Base-by-base conservation (phyloP, 2,113 vertebrate genomes). In the Rhinolophus ferrumequinum region DNA sequence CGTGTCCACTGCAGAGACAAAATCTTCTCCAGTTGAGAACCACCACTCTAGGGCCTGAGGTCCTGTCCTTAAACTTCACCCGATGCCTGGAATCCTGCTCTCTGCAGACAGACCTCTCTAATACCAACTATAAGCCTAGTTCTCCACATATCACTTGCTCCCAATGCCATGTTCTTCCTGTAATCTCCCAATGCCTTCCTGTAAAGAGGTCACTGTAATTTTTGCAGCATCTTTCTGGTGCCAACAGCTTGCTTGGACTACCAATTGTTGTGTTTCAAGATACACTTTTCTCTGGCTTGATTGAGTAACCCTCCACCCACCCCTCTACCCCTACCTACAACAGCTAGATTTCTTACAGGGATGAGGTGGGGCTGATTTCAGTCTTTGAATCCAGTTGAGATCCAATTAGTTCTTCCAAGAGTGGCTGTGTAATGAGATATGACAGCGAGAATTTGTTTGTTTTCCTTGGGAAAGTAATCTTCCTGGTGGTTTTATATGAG, bases 391-490 rank as follows among this genome's bases (percentile, higher is more conserved):
- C 41, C 50, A 77, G n/a, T 64, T 10, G 12, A 67, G 28, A 93
- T 56, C 60, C 54, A 77, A 69, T 81, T 47, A 50, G 67, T 50
- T 93, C 79, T 75, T 58, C 66, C 9, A 66, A 86, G 62, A 91
- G 56, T 41, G 60, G 12, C 54, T 52, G 12, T 90, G 70, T 50
- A 64, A 14, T 8, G 44, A 89, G 56, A 83, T 26, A 18, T 6
- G 54, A 58, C 28, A 28, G 35, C n/a, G 38, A 92, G 73, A 81
- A 58, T 50, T 3, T 96, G 81, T 93, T 90, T 96, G 60, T 93
- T 97, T 97, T 96, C 70, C 81, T 62, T 72, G 73, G 64, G 80
- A 62, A 75, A 85, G 66, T 60, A 75, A 70, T 81, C 77, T 86
- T 33, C 52, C 38, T 21, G 19, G 83, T 6, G n/a, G 28, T 84